Evolutionary conservation across 1,140 invertebrate species (phyloP).

Genomic region (Campoletis sonorensis): DNA sequence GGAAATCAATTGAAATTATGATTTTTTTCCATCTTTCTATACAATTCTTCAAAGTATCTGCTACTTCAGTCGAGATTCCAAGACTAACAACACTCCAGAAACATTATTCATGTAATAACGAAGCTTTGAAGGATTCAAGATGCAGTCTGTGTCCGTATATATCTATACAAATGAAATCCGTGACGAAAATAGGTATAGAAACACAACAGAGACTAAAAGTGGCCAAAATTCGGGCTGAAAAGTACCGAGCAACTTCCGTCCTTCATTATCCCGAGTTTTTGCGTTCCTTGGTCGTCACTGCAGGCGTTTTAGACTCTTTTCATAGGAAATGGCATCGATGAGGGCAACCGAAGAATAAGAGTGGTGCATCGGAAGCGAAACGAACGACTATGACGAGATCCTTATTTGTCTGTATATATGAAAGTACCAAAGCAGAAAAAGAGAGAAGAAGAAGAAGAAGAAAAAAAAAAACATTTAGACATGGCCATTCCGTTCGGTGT

Average conservation of each 20-base stretch:
- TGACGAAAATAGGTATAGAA: slow-evolving; percentile 47
- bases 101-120: too few relatives aligned
- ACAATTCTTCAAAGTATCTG: too few relatives aligned
- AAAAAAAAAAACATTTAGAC: slow-evolving; percentile 36
- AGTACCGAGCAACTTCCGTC: slow-evolving; percentile 36
- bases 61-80: too few relatives aligned
- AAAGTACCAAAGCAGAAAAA: not conserved
- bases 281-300: not conserved
- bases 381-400: slow-evolving; percentile 30
- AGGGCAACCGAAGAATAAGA: slow-evolving; percentile 19
- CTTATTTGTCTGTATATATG: not conserved
- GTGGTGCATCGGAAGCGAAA: slow-evolving; percentile 18
- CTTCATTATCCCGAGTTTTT: slow-evolving; percentile 33
- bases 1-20: too few relatives aligned
- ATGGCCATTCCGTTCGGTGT: not conserved
- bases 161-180: not conserved
- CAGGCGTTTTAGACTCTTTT: not conserved
- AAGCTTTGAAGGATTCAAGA: not conserved
- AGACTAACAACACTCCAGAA: too few relatives aligned
- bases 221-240: slow-evolving; percentile 45
- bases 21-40: too few relatives aligned
- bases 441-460: not conserved
- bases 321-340: not conserved
- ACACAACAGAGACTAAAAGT: slow-evolving; percentile 15
- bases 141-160: not conserved